A percentile compares a stretch with the other conserved stretches of the same genome.
These are phyloP conservation scores for Chrysochloris asiatica DNA, from an alignment of 2,113 vertebrate genomes.

Conservation along the genomic window DNA sequence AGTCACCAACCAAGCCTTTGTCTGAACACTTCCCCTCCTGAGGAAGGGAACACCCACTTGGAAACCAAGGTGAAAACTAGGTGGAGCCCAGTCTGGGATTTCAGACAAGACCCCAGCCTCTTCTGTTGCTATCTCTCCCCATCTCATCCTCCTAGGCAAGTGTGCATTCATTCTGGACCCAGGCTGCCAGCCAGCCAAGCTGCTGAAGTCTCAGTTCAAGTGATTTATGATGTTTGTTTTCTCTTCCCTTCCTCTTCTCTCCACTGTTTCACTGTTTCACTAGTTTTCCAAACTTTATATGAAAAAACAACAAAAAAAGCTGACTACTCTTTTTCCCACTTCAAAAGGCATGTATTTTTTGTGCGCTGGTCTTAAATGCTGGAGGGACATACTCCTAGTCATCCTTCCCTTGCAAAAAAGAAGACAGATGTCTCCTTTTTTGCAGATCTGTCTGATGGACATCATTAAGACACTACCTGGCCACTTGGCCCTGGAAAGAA, in stretches of 20 bases:
- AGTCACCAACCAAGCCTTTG: constrained; percentile 7
- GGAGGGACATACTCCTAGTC: no score
- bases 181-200: background rate
- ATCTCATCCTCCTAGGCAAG: background rate
- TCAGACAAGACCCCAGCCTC: background rate
- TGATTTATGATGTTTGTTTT: background rate
- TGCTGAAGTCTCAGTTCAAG: background rate
- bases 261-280: background rate
- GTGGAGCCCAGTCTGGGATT: background rate
- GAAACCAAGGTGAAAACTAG: constrained; percentile 47
- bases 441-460: no score
- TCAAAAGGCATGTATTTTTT: no score
- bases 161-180: background rate
- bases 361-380: no score
- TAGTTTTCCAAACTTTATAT: background rate
- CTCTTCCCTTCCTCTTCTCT: no score
- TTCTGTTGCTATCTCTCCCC: background rate
- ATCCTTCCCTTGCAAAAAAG: no score
- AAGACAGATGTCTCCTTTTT: no score
- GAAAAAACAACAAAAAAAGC: no score
- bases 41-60: background rate
- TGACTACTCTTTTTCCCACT: background rate
- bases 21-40: constrained; percentile 51
- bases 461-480: no score
- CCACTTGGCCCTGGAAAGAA: no score